These are phyloP conservation scores for Heterotis niloticus DNA, from an alignment of 2,113 vertebrate genomes.

Conservation along the genomic window DNA sequence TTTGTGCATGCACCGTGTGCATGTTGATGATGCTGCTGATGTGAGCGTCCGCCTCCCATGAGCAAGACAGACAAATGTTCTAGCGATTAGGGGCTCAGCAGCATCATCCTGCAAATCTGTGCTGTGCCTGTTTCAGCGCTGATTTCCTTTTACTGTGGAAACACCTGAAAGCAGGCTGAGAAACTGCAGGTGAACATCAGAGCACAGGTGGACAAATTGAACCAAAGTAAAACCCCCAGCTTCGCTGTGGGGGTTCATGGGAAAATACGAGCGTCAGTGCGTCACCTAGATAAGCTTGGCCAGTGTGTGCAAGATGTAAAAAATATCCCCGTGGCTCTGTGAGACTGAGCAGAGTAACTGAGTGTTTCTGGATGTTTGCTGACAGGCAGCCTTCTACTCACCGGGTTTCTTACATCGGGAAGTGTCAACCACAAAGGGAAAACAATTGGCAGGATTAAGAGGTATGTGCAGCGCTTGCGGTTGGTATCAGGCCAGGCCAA, in stretches of 20 bases:
- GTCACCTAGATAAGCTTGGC: too few species aligned
- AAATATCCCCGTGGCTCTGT: too few species aligned
- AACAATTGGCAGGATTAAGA: constrained; percentile 84
- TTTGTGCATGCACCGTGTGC: neutral
- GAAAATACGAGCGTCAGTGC: too few species aligned
- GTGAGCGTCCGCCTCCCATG: neutral
- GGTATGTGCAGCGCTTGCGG: constrained; percentile 80
- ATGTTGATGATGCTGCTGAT: neutral
- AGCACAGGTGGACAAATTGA: neutral
- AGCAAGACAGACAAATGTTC: neutral
- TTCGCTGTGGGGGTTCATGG: too few species aligned
- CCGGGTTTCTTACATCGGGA: constrained; percentile 89
- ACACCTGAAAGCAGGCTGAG: neutral
- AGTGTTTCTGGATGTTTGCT: neutral
- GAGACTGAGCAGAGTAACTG: too few species aligned
- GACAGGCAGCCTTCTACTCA: constrained; percentile 36
- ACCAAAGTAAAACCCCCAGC: neutral
- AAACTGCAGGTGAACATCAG: neutral
- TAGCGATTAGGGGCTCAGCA: neutral
- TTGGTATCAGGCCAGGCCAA: constrained; percentile 83
- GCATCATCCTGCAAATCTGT: neutral
- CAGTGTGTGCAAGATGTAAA: too few species aligned
- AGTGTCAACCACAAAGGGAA: constrained; percentile 86
- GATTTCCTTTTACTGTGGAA: neutral
- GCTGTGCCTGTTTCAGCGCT: neutral